A percentile compares a stretch with the other conserved stretches of the same genome.
These are phyloP conservation scores for Dissostichus mawsoni DNA, from an alignment of 2,113 vertebrate species.

Conservation along the genomic window DNA sequence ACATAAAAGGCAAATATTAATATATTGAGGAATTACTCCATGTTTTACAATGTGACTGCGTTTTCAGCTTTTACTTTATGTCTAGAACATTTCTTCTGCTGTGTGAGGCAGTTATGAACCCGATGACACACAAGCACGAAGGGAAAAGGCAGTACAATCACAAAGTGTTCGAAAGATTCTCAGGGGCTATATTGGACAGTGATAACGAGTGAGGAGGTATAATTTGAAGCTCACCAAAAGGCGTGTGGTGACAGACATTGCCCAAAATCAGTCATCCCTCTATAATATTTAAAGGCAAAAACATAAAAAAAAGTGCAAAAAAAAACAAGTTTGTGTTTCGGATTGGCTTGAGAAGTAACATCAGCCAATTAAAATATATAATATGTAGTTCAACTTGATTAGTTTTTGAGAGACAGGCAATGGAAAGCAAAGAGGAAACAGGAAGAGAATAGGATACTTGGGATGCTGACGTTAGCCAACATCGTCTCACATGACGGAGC, in stretches of 20 bases:
- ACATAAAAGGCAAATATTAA: conserved; percentile 77
- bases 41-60: conserved; percentile 52
- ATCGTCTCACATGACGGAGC: conserved; percentile 67
- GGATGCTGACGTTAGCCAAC: conserved; percentile 70
- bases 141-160: conserved; percentile 70
- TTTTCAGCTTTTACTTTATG: conserved; percentile 50
- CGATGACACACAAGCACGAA: conserved; percentile 43
- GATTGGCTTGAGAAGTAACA: conserved; percentile 67
- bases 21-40: conserved; percentile 64
- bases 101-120: conserved; percentile 56
- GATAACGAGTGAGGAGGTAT: conserved; percentile 25
- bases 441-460: conserved; percentile 44
- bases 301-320: conserved; percentile 73
- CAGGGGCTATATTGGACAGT: conserved; percentile 19
- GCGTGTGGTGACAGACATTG: conserved; percentile 59
- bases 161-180: conserved; percentile 60
- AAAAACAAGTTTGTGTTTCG: conserved; percentile 58
- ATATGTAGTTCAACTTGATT: conserved; percentile 54
- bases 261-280: conserved; percentile 72
- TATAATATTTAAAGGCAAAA: conserved; percentile 67
- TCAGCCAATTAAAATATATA: conserved; percentile 59
- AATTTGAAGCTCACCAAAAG: conserved; percentile 54
- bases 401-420: conserved; percentile 57
- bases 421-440: conserved; percentile 58
- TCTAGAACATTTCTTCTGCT: conserved; percentile 49